Base-by-base conservation (phyloP, 1,140 invertebrate species). In the Trachymyrmex septentrionalis region DNA sequence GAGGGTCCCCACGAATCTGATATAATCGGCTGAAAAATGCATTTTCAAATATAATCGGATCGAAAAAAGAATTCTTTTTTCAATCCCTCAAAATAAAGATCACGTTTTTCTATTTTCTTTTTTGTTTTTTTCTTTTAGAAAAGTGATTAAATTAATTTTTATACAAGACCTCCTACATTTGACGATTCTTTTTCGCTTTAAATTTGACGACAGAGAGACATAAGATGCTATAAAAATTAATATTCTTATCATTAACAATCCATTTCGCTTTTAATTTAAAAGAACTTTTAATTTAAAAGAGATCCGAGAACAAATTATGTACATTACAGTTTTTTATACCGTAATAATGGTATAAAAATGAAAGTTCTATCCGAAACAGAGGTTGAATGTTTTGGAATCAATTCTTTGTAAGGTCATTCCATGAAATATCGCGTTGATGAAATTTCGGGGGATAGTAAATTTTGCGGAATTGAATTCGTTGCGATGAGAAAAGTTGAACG, bases 21-120 rank as follows among this genome's bases (percentile, higher is more conserved):
- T 84, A 84, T 84, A 84, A 75, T 84, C 80, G 80, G 69, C 69
- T 84, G 69, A 84, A 84, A 84, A 84, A 84, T 84, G 55, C 80
- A 44, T 12, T 61, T 34, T 59, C 38, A 24, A 73, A 82, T 50
- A 55, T 44, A 84, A 84, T 50, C 38, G 53, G 55, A 72, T 72
- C 24, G 55, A 16, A 48, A 21, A 53, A 50, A 12, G 30, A 16
- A 48, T 61, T 57, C 24, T 10, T 48, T 69, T 24, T 61, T 21
- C 53, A 30, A 19, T 73, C 24, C n/a, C 14, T 48, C 61, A 19
- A 30, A 48, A 21, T 64, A 30, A 72, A 19, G 12, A 80, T 67
- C 30, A 30, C 1, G 10, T n/a, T n/a, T n/a, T n/a, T n/a, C n/a
- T n/a, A n/a, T n/a, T 27, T 27, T 27, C 27, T 27, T 27, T 27